These are phyloP conservation scores for Enteromius afrohamiltoni DNA, from an alignment of 2,797 vertebrate species.

Conservation along the genomic window DNA sequence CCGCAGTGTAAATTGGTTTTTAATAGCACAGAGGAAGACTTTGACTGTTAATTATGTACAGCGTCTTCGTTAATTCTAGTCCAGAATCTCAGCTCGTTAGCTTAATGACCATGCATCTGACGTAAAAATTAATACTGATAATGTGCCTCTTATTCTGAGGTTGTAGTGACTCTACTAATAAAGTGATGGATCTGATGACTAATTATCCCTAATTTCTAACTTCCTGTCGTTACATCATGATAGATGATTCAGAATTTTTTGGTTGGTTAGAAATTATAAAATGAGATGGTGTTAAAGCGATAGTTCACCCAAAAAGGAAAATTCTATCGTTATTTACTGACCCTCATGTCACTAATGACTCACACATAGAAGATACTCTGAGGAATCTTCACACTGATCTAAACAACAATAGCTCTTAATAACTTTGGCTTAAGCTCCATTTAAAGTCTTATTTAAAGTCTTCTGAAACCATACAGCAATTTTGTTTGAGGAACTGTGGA, in stretches of 20 bases:
- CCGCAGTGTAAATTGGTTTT: constrained; percentile 56
- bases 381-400: not conserved
- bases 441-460: too few species aligned
- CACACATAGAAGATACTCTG: not conserved
- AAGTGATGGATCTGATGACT: constrained; percentile 34
- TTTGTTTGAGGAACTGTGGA: not conserved
- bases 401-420: not conserved
- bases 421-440: not conserved
- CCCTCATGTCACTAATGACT: not conserved
- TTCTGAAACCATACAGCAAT: not conserved
- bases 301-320: not conserved
- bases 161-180: constrained; percentile 30
- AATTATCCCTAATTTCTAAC: constrained; percentile 28
- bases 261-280: not conserved
- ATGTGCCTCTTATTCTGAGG: constrained; percentile 27
- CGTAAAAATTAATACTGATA: constrained; percentile 48
- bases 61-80: constrained; percentile 45
- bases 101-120: constrained; percentile 38
- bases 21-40: constrained; percentile 57
- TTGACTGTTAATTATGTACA: constrained; percentile 58
- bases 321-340: not conserved
- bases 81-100: constrained; percentile 44
- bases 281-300: not conserved
- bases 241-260: not conserved
- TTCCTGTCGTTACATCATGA: not conserved